phyloP scores from a whole-genome alignment of 2,797 vertebrate genomes.

The Poeciliopsis gracilis region DNA sequence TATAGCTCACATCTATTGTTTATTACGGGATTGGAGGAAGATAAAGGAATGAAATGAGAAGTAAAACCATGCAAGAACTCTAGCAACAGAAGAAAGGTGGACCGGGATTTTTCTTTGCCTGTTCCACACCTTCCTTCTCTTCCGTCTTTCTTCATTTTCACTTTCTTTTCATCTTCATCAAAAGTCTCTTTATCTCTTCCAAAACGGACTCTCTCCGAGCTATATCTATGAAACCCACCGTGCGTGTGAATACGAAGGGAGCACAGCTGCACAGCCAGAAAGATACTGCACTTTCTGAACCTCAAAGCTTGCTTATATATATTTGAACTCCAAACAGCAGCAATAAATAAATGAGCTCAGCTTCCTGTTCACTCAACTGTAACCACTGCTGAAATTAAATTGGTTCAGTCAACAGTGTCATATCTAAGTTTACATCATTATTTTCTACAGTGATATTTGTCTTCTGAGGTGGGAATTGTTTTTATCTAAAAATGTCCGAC shows the following conservation, averaged over 20 bases:
- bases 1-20: neutral
- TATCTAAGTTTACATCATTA: constrained; percentile 31
- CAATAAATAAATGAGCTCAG: constrained; percentile 8
- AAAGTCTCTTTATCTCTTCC: neutral
- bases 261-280: neutral
- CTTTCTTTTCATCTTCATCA: neutral
- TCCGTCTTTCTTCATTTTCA: neutral
- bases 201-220: neutral
- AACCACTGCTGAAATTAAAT: constrained; percentile 32
- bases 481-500: constrained; percentile 51
- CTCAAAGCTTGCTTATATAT: constrained; percentile 1
- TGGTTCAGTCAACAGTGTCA: constrained; percentile 26
- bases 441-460: constrained; percentile 39
- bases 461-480: constrained; percentile 35
- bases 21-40: neutral
- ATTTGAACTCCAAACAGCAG: neutral
- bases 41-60: neutral
- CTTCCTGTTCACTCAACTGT: constrained; percentile 20
- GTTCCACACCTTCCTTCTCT: neutral
- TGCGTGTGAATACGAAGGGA: neutral
- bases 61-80: neutral
- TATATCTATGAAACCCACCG: neutral
- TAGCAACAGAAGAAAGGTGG: neutral
- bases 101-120: neutral
- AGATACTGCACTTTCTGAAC: neutral